Base-by-base conservation (phyloP, 2,113 vertebrate species). In the Oncorhynchus masou region DNA sequence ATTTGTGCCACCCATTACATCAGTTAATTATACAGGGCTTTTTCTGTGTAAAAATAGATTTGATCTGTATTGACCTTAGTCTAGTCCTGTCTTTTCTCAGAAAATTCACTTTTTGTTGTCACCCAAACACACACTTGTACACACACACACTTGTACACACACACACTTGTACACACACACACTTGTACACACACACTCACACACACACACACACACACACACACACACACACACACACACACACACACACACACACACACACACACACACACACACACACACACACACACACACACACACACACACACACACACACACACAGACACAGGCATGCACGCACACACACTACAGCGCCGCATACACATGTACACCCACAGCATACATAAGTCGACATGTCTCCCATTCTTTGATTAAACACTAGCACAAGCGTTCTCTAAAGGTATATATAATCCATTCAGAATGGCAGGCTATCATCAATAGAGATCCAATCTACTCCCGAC, bases 11-110 rank as follows among this genome's bases (percentile, higher is more conserved):
- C 39, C 34, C 34, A 89, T 88, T 85, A 88, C 70, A 45, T 67
- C 81, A 74, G 79, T 79, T 84, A 89, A 88, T 90, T 86, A 84
- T 84, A 78, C 77, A 83, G 72, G 34, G 34, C 34, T 34, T 34
- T 34, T 84, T 39, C 72, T 84, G 51, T 67, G 68, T 83, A 81
- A 77, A 77, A 87, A 88, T 88, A 71, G 74, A 87, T 90, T 86
- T 85, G 87, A 88, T 85, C 81, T 82, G 77, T 70, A 45, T 2
- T 76, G 84, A 83, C 73, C 82, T 84, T 76, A 72, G 73, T 76
- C 79, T 71, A 59, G 11, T 75, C 1, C 64, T 60, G 49, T 19
- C 11, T 4, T 31, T 49, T 70, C 25, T 62, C 60, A 3, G 60
- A 62, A 24, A 11, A 62, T 24, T 20, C 16, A 8, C 9, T n/a